A percentile compares a stretch with the other conserved stretches of the same genome.
Conservation (phyloP, 2,888 invertebrate species). For the Parnassius glacialis region DNA sequence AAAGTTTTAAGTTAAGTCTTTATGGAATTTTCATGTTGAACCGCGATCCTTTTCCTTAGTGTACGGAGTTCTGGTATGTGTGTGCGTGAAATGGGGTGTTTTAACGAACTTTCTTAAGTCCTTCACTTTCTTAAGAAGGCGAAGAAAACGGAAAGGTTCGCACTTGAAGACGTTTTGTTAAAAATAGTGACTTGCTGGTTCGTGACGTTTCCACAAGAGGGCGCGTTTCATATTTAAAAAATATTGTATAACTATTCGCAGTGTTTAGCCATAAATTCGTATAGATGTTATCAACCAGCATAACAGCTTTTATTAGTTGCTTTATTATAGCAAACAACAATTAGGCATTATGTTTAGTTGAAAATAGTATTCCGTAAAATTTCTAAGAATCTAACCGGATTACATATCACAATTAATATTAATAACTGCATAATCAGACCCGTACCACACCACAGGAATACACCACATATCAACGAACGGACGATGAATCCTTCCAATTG, state of each 20-base stretch:
- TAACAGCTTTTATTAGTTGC: slow-evolving; percentile 8
- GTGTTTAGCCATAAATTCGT: background rate
- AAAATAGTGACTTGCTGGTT: slow-evolving; percentile 63
- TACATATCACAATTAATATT: slow-evolving; percentile 9
- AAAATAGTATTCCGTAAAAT: background rate
- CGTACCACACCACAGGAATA: slow-evolving; percentile 33
- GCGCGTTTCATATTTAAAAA: slow-evolving; percentile 43
- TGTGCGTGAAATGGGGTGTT: slow-evolving; percentile 51
- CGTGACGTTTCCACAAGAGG: slow-evolving; percentile 56
- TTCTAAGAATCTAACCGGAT: too few species aligned
- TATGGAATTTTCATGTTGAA: slow-evolving; percentile 32
- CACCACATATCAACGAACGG: slow-evolving; percentile 49
- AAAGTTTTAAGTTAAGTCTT: slow-evolving; percentile 36
- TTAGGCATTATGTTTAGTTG: too few species aligned
- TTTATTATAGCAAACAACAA: too few species aligned
- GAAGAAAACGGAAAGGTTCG: slow-evolving; percentile 77
- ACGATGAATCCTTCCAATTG: slow-evolving; percentile 64
- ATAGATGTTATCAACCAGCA: background rate
- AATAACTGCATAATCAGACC: slow-evolving; percentile 42
- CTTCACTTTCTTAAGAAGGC: slow-evolving; percentile 74
- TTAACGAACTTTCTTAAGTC: slow-evolving; percentile 70
- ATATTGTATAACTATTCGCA: background rate
- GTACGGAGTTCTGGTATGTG: slow-evolving; percentile 36
- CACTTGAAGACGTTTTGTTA: slow-evolving; percentile 71
- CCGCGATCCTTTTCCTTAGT: slow-evolving; percentile 34